Base-by-base conservation (phyloP, 2,113 vertebrate species). In the Rhea pennata region DNA sequence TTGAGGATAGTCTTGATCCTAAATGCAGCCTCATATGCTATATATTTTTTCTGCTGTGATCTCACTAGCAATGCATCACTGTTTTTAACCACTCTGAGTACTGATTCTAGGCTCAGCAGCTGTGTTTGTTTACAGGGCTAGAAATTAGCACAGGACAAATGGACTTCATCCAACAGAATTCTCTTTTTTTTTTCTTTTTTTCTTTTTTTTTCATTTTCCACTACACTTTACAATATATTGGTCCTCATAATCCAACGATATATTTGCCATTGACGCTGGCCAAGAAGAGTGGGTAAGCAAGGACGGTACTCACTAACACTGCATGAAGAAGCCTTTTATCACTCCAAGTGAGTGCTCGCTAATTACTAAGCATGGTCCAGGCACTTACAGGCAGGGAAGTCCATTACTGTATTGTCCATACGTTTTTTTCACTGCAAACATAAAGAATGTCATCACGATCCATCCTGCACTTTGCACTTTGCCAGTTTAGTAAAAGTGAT, bases 41-140 rank as follows among this genome's bases (percentile, higher is more conserved):
- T 81, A 56, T 72, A 87, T 92, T 96, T 96, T 96, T 96, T 92
- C 97, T 92, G 96, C 95, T 12, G 93, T 48, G 96, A 95, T 91
- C 96, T 95, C 97, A 93, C 97, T 87, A 96, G 97, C 97, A 97
- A 96, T 97, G 95, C 88, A 92, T 81, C 80, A 93, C 95, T 85
- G 92, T 94, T 97, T 96, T 94, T 90, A 96, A 97, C 97, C 90
- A 64, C 96, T 97, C 97, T 88, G 96, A 98, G 96, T 92, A 90
- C 70, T 33, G 96, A 96, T 93, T 96, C 97, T 97, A 87, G 62
- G 26, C 96, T 98, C 96, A 94, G 88, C 98, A 98, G 98, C 98
- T 98, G 98, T 98, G 98, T 98, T 98, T 98, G 98, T 98, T 98
- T 98, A 98, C 97, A 93, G 94, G 96, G 95, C 92, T 95, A 96